These are phyloP conservation scores for Diplodus sargus DNA, from an alignment of 2,797 vertebrate species.

Conservation along the genomic window DNA sequence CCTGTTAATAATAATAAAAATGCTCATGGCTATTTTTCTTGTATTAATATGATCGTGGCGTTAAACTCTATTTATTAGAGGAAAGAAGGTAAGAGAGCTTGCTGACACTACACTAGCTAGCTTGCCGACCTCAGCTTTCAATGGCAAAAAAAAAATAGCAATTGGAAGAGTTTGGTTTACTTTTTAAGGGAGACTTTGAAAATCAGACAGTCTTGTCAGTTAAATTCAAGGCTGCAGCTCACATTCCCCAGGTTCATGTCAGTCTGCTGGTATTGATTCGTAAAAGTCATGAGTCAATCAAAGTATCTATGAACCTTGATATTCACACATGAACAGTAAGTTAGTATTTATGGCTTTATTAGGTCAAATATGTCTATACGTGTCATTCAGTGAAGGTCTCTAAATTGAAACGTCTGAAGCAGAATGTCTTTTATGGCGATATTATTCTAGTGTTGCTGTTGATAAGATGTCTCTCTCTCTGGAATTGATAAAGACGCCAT, in stretches of 20 bases:
- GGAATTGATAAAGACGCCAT: conserved; percentile 23
- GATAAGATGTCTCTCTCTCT: conserved; percentile 30
- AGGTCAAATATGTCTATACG: background rate
- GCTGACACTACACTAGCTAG: no score
- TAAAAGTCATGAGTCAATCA: background rate
- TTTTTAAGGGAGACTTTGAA: no score
- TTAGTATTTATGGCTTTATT: background rate
- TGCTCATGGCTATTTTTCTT: no score
- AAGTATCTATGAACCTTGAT: conserved; percentile 7
- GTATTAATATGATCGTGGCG: no score
- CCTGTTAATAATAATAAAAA: no score
- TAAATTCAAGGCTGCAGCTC: background rate
- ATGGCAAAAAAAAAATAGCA: background rate
- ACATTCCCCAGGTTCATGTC: background rate
- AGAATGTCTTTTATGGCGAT: background rate
- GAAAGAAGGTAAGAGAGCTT: no score
- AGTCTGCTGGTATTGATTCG: background rate
- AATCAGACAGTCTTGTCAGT: background rate
- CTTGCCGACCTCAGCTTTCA: background rate
- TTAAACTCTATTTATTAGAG: no score
- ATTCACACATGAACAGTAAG: conserved; percentile 1
- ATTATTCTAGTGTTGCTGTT: background rate
- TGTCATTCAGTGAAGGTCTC: background rate
- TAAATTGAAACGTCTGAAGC: background rate
- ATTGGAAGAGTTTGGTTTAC: background rate